Evolutionary conservation across 30 jellyfish, hydroid and myxozoan species (phyloP).

Genomic region (Cassiopea andromeda): DNA sequence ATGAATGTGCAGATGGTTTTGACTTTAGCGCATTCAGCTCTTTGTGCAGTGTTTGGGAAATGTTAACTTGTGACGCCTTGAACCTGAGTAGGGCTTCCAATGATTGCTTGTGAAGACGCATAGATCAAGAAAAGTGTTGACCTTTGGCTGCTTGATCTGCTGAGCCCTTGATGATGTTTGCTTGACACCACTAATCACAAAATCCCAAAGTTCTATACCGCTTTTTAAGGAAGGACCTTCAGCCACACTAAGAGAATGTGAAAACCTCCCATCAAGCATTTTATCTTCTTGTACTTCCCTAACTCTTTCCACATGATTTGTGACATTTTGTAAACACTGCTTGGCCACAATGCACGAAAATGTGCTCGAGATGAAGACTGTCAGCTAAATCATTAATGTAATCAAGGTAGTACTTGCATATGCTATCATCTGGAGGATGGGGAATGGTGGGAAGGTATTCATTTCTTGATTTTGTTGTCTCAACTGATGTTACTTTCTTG

Average conservation of each 20-base stretch:
- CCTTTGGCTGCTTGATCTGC: slow-evolving; percentile 71
- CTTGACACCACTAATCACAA: slow-evolving; percentile 50
- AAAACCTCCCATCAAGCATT: slow-evolving; percentile 63
- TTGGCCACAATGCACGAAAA: slow-evolving; percentile 62
- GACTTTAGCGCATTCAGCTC: slow-evolving; percentile 46
- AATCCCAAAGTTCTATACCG: slow-evolving; percentile 30
- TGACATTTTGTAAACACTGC: slow-evolving; percentile 48
- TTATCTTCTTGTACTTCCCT: slow-evolving; percentile 50
- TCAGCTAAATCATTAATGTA: slow-evolving; percentile 64
- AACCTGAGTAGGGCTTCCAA: slow-evolving; percentile 54
- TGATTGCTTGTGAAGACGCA: slow-evolving; percentile 67
- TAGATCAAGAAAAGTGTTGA: slow-evolving; percentile 51
- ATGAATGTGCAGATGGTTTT: slow-evolving; percentile 53
- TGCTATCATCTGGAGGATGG: slow-evolving; percentile 61
- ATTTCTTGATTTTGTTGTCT: slow-evolving; percentile 63
- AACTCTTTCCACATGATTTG: slow-evolving; percentile 43
- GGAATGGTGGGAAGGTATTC: slow-evolving; percentile 68
- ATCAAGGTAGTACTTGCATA: slow-evolving; percentile 67
- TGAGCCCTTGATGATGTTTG: slow-evolving; percentile 64
- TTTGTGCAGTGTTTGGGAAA: slow-evolving; percentile 63
- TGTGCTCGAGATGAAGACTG: slow-evolving; percentile 65
- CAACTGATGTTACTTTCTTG: slow-evolving; percentile 63
- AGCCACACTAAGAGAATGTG: slow-evolving; percentile 64
- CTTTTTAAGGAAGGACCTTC: slow-evolving; percentile 39
- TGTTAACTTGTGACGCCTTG: slow-evolving; percentile 40